Evolutionary conservation across 1,140 invertebrate species (phyloP).

Genomic region (Holcopasites calliopsidis): DNA sequence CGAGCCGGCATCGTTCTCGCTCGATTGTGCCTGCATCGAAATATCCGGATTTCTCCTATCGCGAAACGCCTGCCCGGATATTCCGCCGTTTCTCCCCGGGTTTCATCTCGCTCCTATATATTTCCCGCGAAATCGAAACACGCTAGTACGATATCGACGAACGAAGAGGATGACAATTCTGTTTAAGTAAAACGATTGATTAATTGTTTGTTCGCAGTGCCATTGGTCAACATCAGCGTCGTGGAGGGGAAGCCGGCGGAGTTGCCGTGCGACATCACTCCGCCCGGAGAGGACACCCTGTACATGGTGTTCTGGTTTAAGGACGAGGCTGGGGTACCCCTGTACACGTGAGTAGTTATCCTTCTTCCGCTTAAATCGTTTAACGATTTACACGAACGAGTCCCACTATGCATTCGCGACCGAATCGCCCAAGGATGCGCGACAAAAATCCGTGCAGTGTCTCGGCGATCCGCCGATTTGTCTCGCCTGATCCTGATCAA

Average conservation of each 20-base stretch:
- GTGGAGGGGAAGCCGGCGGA: conserved; percentile 91
- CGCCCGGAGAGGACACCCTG: conserved; percentile 88
- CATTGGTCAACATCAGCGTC: conserved; percentile 87
- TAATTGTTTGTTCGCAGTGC: conserved; percentile 79
- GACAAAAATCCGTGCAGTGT: not conserved
- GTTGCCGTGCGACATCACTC: conserved; percentile 91
- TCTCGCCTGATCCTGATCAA: not conserved
- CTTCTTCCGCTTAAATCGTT: not conserved
- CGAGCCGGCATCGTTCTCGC: not conserved
- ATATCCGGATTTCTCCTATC: conserved; percentile 33
- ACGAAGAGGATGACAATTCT: no score
- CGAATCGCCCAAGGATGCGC: not conserved
- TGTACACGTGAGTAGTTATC: conserved; percentile 87
- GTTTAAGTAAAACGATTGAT: not conserved
- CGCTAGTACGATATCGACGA: not conserved
- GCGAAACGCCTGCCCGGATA: not conserved
- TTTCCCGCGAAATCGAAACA: not conserved
- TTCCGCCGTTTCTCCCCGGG: not conserved
- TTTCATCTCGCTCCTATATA: no score
- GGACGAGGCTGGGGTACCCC: conserved; percentile 90
- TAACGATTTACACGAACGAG: not conserved
- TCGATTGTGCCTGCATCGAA: conserved; percentile 12
- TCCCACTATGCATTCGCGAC: no score
- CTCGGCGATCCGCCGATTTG: no score
- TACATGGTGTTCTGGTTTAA: conserved; percentile 95